Evolutionary conservation across 2,113 vertebrate species (phyloP).

Genomic region (Sebastes fasciatus): DNA sequence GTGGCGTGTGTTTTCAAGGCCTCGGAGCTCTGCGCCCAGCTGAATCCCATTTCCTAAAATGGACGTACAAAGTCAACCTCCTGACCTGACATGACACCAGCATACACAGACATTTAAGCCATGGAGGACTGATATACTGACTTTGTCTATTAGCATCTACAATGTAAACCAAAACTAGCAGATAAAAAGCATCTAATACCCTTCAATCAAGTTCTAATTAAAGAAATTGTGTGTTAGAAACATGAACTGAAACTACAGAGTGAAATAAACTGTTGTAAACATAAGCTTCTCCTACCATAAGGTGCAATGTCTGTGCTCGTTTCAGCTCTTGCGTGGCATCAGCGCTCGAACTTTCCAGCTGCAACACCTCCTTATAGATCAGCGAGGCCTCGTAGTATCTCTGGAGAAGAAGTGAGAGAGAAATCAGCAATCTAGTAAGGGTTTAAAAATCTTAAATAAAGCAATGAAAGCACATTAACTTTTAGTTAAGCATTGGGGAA

Average conservation of each 20-base stretch:
- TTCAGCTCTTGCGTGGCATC: conserved; percentile 84
- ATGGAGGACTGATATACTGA: too few relatives aligned
- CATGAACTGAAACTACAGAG: too few relatives aligned
- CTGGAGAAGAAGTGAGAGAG: conserved; percentile 59
- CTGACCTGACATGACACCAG: not conserved
- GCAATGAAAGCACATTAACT: not conserved
- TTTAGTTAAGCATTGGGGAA: not conserved
- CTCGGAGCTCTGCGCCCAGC: conserved; percentile 75
- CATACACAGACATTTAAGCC: not conserved
- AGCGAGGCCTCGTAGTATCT: conserved; percentile 84
- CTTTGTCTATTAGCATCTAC: too few relatives aligned
- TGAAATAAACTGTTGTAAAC: not conserved
- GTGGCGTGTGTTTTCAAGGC: conserved; percentile 76
- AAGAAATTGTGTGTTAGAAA: too few relatives aligned
- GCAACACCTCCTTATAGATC: conserved; percentile 85
- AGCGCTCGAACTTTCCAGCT: conserved; percentile 44
- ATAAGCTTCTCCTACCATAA: conserved; percentile 67
- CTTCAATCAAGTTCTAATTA: too few relatives aligned
- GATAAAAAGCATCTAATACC: too few relatives aligned
- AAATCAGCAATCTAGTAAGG: not conserved
- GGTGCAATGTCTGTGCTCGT: conserved; percentile 80
- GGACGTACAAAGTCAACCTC: not conserved
- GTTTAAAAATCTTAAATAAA: not conserved
- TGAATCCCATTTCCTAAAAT: conserved; percentile 83
- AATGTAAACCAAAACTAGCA: too few relatives aligned